Evolutionary conservation across 2,888 invertebrate genomes (phyloP), one percentile per base, ranked within the genome.

Genomic region (Formica aserva): DNA sequence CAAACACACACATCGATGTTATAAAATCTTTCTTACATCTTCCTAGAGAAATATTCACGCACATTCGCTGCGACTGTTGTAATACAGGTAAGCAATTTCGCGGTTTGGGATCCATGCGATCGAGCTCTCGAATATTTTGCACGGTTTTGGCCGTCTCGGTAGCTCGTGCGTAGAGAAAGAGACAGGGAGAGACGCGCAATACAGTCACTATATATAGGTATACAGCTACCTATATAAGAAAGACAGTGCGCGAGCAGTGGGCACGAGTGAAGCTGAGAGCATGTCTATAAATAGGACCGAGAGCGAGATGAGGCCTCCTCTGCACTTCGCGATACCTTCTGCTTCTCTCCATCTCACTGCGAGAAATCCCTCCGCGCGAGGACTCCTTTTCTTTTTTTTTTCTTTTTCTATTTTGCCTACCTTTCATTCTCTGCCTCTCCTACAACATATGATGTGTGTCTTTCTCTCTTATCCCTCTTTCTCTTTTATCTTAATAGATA

Each of bases 241-340:
- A 93, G 92, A 92, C 92, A 92, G 92, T 91, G 92, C 92, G 91
- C 92, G 92, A 92, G 92, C 93, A 92, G 92, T 92, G 93, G 92
- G 92, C 92, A 92, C 93, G 94, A 93, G 93, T 93, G 93, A 92
- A 93, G 94, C 93, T 94, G 94, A 94, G 94, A 94, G 93, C 94
- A 94, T 91, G 93, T 94, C 93, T 94, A 94, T 94, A 94, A 94
- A 94, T 94, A 94, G 94, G 94, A 91, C 90, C 93, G 92, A 91
- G 92, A 93, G 92, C 92, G 92, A 93, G 94, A 94, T 92, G 94
- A 93, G 89, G 90, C 90, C 93, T 93, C 93, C 92, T 91, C 92
- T 92, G 92, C 92, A 91, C 92, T 92, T 92, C 92, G 91, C 91
- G 90, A 91, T 91, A 87, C 90, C 89, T 89, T 88, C 87, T 82